Percentiles rank a stretch among this genome's conserved stretches.
Conservation (phyloP, 2,113 vertebrate genomes). For the Castor canadensis region DNA sequence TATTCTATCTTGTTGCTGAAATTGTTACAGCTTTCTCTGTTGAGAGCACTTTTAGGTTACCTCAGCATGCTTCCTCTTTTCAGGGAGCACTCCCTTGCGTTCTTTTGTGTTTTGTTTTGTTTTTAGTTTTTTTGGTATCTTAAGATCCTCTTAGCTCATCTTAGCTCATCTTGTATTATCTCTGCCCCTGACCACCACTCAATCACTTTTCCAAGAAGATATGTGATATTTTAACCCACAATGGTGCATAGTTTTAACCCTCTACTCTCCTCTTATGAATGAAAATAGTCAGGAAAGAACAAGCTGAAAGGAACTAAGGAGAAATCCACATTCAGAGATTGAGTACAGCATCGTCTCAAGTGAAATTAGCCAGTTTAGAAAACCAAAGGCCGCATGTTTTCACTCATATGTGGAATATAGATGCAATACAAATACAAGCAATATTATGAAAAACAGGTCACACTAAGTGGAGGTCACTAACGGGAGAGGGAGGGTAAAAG, state of each 20-base stretch:
- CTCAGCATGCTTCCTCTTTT: neutral
- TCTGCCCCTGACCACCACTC: neutral
- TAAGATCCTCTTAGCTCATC: neutral
- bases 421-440: too few species aligned
- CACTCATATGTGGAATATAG: too few species aligned
- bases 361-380: too few species aligned
- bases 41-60: neutral
- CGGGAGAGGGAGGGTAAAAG: too few species aligned
- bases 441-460: too few species aligned
- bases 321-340: neutral
- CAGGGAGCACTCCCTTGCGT: neutral
- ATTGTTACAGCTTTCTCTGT: neutral
- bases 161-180: neutral
- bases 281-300: neutral
- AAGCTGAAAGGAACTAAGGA: neutral
- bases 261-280: neutral
- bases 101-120: neutral
- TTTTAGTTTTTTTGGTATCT: neutral
- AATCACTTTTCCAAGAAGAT: neutral
- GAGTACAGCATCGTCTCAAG: too few species aligned
- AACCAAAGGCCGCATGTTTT: too few species aligned
- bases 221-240: neutral
- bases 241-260: neutral
- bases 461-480: too few species aligned
- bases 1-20: neutral